Base-by-base conservation (phyloP, 2,888 invertebrate species). In the Sarcophaga carnaria region DNA sequence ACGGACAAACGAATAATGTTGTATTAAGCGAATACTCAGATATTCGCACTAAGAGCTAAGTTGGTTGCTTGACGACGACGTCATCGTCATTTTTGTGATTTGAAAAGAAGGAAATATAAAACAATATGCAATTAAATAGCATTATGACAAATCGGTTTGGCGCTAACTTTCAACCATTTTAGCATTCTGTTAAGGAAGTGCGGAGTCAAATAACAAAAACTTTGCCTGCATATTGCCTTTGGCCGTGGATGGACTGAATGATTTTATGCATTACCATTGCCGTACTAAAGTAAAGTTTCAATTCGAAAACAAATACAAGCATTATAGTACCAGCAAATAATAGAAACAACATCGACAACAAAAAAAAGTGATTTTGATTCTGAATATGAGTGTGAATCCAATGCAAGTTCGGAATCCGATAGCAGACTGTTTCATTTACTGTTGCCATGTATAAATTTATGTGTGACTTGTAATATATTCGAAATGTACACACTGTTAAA, bases 101-200 rank as follows among this genome's bases (percentile, higher is more conserved):
- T 75, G 67, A 90, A 91, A 81, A 83, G 14, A 54, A 54, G 54
- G 54, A 14, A 54, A 54, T 14, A 5, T 14, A 54, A 54, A 17
- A 14, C 4, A 54, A 4, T 54, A 54, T 54, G 54, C 17, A 10
- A 75, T 78, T 70, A 77, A 74, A 75, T 70, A 74, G 54, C 27
- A 74, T 91, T 83, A 92, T 92, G 92, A 92, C 91, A 92, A 92
- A 92, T 92, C 91, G 92, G 90, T 78, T 92, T 92, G 91, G 90
- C 91, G 91, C 92, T 92, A 81, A 78, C 66, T 84, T 79, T 54
- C 27, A 17, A 74, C 89, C 88, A 88, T 27, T 69, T 71, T 59
- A 25, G 47, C 12, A 78, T 77, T 78, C 63, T 37, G 25, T 81
- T 84, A 79, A 81, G 84, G 87, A 84, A 84, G 81, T 84, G 78